A percentile compares a stretch with the other conserved stretches of the same genome.
Conservation (phyloP, 1,140 invertebrate species). For the Dufourea novaeangliae region DNA sequence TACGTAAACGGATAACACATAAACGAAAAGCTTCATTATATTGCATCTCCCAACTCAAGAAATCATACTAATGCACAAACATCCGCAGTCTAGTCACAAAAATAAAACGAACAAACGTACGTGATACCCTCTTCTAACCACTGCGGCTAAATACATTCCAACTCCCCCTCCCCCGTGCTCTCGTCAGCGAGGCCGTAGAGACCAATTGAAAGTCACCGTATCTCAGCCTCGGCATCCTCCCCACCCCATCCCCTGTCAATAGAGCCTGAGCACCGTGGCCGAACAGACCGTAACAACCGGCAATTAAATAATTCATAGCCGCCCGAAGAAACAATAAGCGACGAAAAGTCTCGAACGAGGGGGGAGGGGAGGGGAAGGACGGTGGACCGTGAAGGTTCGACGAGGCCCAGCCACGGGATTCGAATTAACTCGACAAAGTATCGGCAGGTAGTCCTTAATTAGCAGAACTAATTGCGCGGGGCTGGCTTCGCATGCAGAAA, state of each 20-base stretch:
- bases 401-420: slow-evolving; percentile 41
- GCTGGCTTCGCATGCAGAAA: slow-evolving; percentile 69
- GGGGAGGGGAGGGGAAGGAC: too few species aligned
- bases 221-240: neutral
- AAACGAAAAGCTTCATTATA: too few species aligned
- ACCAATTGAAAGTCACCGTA: neutral
- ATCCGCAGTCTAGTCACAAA: too few species aligned
- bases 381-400: slow-evolving; percentile 24
- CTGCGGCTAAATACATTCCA: too few species aligned
- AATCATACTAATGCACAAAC: too few species aligned
- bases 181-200: too few species aligned
- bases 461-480: slow-evolving; percentile 74
- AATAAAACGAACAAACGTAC: too few species aligned
- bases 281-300: slow-evolving; percentile 11
- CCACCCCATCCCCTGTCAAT: neutral
- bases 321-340: slow-evolving; percentile 44
- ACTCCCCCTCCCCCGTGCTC: too few species aligned
- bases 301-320: slow-evolving; percentile 61
- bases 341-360: too few species aligned
- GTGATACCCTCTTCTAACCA: too few species aligned
- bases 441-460: slow-evolving; percentile 75
- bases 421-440: slow-evolving; percentile 76
- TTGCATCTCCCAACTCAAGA: too few species aligned
- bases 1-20: too few species aligned
- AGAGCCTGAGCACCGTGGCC: neutral